These are phyloP conservation scores for Cerceris rybyensis DNA, from an alignment of 2,888 invertebrate genomes.

Conservation along the genomic window DNA sequence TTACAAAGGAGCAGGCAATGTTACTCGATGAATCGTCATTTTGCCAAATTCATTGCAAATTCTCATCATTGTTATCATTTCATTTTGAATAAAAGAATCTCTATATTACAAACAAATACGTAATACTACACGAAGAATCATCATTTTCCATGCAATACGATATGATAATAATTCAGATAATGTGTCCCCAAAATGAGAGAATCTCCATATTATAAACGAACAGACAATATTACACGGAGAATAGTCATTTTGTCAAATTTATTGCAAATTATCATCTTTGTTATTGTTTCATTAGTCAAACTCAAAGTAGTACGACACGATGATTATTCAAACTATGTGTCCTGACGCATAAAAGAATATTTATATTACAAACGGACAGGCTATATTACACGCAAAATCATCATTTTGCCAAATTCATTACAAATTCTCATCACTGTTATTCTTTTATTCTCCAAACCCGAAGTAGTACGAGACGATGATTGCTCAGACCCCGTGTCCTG, in stretches of 20 bases:
- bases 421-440: neutral
- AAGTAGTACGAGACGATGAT: too few relatives aligned
- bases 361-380: neutral
- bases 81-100: slow-evolving; percentile 6
- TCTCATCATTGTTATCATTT: neutral
- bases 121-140: too few relatives aligned
- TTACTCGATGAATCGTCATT: neutral
- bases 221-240: neutral
- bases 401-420: too few relatives aligned
- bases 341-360: neutral
- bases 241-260: too few relatives aligned
- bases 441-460: slow-evolving; percentile 26
- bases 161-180: too few relatives aligned
- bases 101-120: neutral
- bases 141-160: too few relatives aligned
- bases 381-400: neutral
- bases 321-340: slow-evolving; percentile 26
- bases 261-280: too few relatives aligned
- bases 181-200: too few relatives aligned
- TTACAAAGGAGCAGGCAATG: neutral
- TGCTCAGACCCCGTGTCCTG: too few relatives aligned
- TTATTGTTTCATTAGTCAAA: slow-evolving; percentile 14
- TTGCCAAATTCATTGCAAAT: too few relatives aligned
- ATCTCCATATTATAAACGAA: neutral
- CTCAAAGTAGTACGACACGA: slow-evolving; percentile 32